phyloP scores from a whole-genome alignment of 2,113 vertebrate genomes.

The Myanophis thanlyinensis region DNA sequence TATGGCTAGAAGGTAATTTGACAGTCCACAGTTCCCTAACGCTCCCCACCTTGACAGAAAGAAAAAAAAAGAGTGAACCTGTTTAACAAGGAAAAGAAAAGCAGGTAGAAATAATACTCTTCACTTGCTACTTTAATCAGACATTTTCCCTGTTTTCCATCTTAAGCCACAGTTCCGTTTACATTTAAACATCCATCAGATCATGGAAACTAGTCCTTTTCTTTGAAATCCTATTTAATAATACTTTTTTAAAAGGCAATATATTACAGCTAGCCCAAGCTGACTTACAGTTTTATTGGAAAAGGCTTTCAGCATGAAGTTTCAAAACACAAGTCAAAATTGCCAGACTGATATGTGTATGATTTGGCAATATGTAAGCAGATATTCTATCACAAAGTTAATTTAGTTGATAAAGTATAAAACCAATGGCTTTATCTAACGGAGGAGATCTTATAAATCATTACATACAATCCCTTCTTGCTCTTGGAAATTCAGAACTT shows the following conservation, averaged over 20 bases:
- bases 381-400: background rate
- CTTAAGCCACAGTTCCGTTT: constrained; percentile 16
- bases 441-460: background rate
- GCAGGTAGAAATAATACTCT: background rate
- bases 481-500: background rate
- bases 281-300: background rate
- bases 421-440: background rate
- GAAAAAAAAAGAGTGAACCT: accelerated
- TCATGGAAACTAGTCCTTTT: constrained; percentile 13
- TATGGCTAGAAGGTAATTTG: background rate
- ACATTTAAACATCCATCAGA: background rate
- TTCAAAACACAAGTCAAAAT: background rate
- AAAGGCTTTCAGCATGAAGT: constrained; percentile 27
- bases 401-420: background rate
- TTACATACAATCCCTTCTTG: background rate
- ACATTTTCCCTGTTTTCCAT: background rate
- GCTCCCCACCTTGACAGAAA: background rate
- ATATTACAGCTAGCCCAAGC: background rate
- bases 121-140: background rate
- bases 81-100: background rate
- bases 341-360: background rate
- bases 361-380: background rate
- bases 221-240: constrained; percentile 14
- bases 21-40: background rate
- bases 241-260: background rate